phyloP scores from a whole-genome alignment of 2,797 vertebrate species.

The Oophaga sylvatica region DNA sequence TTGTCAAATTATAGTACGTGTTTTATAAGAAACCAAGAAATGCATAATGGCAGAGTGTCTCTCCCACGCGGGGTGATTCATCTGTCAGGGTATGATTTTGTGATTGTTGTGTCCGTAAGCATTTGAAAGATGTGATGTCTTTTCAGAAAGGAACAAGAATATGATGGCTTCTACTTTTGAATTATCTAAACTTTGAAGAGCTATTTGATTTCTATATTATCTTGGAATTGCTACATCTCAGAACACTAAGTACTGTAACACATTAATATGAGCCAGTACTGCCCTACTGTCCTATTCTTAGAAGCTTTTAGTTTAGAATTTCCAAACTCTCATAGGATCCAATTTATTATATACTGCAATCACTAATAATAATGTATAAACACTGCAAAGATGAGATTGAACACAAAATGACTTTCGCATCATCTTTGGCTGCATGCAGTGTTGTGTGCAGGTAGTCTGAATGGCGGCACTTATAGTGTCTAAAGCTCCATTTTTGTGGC shows the following conservation, averaged over 20 bases:
- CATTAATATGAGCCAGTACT: neutral
- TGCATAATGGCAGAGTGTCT: conserved; percentile 63
- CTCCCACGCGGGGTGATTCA: conserved; percentile 70
- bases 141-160: conserved; percentile 50
- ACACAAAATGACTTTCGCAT: no score
- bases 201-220: conserved; percentile 32
- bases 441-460: no score
- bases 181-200: conserved; percentile 54
- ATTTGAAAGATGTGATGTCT: conserved; percentile 62
- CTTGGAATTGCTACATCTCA: conserved; percentile 17
- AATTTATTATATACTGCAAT: neutral
- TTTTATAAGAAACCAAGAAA: conserved; percentile 64
- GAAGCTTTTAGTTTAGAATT: neutral
- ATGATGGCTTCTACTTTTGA: conserved; percentile 45
- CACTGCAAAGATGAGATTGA: no score
- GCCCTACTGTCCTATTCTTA: neutral
- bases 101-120: conserved; percentile 67
- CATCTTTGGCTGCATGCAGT: no score
- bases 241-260: conserved; percentile 22
- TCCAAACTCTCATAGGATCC: neutral
- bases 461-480: no score
- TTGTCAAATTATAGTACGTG: conserved; percentile 62
- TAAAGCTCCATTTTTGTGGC: no score
- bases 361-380: neutral
- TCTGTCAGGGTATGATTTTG: conserved; percentile 65